Conservation (phyloP, 1,140 invertebrate genomes). For the Elymnias hypermnestra region DNA sequence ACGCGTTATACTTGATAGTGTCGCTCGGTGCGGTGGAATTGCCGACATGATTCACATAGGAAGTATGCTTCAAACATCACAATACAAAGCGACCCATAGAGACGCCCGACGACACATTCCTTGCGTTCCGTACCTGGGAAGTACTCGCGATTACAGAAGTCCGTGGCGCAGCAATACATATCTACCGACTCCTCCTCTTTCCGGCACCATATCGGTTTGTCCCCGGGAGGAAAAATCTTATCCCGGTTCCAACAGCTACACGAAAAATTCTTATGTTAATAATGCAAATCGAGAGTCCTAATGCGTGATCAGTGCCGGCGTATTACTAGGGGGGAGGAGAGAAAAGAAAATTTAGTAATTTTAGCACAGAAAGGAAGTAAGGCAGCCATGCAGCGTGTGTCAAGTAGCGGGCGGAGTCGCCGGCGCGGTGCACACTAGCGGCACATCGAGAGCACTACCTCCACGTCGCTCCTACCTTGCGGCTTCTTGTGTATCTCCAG, state of each 20-base stretch:
- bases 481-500: slow-evolving; percentile 68
- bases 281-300: not conserved
- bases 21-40: slow-evolving; percentile 6
- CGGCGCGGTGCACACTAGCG: slow-evolving; percentile 18
- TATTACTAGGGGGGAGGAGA: slow-evolving; percentile 25
- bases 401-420: slow-evolving; percentile 37
- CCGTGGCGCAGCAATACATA: slow-evolving; percentile 78
- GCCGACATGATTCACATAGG: not conserved
- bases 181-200: slow-evolving; percentile 71
- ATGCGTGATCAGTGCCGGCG: slow-evolving; percentile 63
- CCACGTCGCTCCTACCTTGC: slow-evolving; percentile 76
- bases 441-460: slow-evolving; percentile 44
- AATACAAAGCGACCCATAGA: slow-evolving; percentile 54
- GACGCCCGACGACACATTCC: slow-evolving; percentile 50
- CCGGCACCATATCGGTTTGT: slow-evolving; percentile 79
- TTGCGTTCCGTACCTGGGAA: slow-evolving; percentile 53
- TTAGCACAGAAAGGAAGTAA: slow-evolving; percentile 50
- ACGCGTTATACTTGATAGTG: not conserved
- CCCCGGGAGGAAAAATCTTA: slow-evolving; percentile 76
- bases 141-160: slow-evolving; percentile 79
- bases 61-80: slow-evolving; percentile 51
- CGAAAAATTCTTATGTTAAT: slow-evolving; percentile 48
- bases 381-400: slow-evolving; percentile 54
- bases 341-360: slow-evolving; percentile 56
- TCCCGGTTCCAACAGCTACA: slow-evolving; percentile 77